Evolutionary conservation across 2,888 invertebrate species (phyloP), one percentile per base, ranked within the genome.

Genomic region (Zygaena filipendulae): DNA sequence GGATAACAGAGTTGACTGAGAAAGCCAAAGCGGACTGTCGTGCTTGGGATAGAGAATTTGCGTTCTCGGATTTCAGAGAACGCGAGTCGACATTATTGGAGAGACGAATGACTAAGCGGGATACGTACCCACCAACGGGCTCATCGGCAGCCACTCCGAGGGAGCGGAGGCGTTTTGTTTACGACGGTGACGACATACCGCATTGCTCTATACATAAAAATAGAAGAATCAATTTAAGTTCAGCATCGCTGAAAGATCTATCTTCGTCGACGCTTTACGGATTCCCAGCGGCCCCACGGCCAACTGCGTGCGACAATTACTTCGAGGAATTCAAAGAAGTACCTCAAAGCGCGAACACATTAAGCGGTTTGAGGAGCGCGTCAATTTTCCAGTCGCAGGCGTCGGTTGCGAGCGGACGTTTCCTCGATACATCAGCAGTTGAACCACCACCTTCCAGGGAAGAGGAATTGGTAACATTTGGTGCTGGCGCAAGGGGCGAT

Each of bases 401-500:
- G 4, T 82, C 88, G 18, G 87, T 88, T 37, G 82, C 87, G 13
- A 88, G 88, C 33, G 84, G 86, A 2, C 84, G 87, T 47, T 88
- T 88, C 40, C 72, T 88, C 37, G 87, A 82, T 32, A 87, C 87
- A 20, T 86, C 88, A 13, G 83, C 83, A 18, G 79, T 84, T 21
- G 86, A 85, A 37, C 84, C 85, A 28, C 84, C 85, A 21, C 82
- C 86, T 2, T 79, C 82, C 25, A 83, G 85, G 38, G 87, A 86
- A 40, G 88, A 88, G 46, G 88, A 88, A 45, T 82, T 88, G 52
- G 86, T 88, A 23, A 87, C 87, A 7, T 88, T 88, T 52, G 87
- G 88, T 46, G 74, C 85, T 30, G 87, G 86, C 19, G 82, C 82
- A 23, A 47, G 70, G 25, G 58, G 46, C 2, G 62, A 64, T 1